Conservation (phyloP, 2,888 invertebrate species). For the Itoplectis maculator region DNA sequence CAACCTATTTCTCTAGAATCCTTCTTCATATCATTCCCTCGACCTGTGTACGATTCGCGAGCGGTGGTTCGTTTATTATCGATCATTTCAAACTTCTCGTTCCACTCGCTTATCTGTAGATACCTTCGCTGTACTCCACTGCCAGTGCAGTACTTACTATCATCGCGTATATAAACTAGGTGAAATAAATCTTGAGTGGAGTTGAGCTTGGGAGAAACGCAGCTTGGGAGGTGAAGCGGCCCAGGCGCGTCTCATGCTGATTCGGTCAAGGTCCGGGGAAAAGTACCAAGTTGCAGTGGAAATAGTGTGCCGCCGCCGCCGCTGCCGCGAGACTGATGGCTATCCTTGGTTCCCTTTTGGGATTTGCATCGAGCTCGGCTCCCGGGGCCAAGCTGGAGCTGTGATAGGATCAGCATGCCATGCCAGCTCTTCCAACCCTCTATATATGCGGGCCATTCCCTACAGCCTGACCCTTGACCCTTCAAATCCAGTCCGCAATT, state of each 20-base stretch:
- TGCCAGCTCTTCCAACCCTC: constrained; percentile 2
- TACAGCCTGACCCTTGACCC: too few relatives aligned
- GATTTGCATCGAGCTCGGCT: constrained; percentile 67
- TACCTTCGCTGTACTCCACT: neutral
- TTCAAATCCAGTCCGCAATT: too few relatives aligned
- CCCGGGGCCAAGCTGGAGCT: constrained; percentile 43
- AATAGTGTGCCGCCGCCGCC: constrained; percentile 17
- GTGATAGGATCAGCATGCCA: constrained; percentile 67
- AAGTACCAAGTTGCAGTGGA: constrained; percentile 37
- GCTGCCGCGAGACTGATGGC: constrained; percentile 54
- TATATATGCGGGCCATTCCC: too few relatives aligned
- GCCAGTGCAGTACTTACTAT: too few relatives aligned
- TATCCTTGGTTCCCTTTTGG: constrained; percentile 62
- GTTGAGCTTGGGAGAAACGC: neutral
- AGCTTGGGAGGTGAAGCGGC: neutral
- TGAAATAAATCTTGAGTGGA: constrained; percentile 48
- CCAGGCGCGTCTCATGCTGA: constrained; percentile 47
- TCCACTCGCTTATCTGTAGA: neutral
- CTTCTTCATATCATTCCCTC: constrained; percentile 16
- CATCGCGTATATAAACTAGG: neutral
- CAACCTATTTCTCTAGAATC: constrained; percentile 16
- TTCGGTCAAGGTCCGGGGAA: constrained; percentile 67
- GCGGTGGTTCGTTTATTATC: constrained; percentile 6
- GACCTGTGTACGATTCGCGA: neutral
- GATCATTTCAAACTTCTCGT: constrained; percentile 25